Percentiles rank a stretch among this genome's conserved stretches.
Conservation (phyloP, 2,113 vertebrate genomes). For the Notiomystis cincta region DNA sequence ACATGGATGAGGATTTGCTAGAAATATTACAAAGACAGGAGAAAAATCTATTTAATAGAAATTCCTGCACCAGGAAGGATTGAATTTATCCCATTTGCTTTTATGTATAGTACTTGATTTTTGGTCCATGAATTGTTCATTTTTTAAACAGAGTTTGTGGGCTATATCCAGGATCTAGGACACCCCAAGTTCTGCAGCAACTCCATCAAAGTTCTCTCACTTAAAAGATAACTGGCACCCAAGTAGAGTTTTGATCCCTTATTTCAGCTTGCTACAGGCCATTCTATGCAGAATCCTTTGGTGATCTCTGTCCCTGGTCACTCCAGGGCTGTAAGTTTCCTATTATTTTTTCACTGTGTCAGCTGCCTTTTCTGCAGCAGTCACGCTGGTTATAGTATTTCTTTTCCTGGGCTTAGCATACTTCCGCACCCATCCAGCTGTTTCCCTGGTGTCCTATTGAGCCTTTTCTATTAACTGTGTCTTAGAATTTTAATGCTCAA, state of each 20-base stretch:
- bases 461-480: constrained; percentile 70
- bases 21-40: neutral
- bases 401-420: constrained; percentile 25
- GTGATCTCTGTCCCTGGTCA: constrained; percentile 32
- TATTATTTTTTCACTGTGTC: constrained; percentile 14
- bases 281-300: constrained; percentile 30
- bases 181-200: neutral
- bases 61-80: neutral
- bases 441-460: constrained; percentile 66
- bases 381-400: constrained; percentile 33
- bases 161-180: neutral
- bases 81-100: neutral
- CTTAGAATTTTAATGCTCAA: constrained; percentile 74
- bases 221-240: constrained; percentile 10
- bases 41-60: neutral
- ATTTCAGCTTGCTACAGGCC: neutral
- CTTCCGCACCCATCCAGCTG: constrained; percentile 49
- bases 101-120: neutral
- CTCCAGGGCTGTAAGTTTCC: constrained; percentile 50
- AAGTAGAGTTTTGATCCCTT: neutral
- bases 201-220: neutral
- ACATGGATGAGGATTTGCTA: neutral
- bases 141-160: neutral
- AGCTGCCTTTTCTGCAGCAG: constrained; percentile 49
- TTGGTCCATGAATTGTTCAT: neutral